A percentile compares a stretch with the other conserved stretches of the same genome.
These are phyloP conservation scores for Eutolmus rufibarbis DNA, from an alignment of 2,888 invertebrate species.

Conservation along the genomic window DNA sequence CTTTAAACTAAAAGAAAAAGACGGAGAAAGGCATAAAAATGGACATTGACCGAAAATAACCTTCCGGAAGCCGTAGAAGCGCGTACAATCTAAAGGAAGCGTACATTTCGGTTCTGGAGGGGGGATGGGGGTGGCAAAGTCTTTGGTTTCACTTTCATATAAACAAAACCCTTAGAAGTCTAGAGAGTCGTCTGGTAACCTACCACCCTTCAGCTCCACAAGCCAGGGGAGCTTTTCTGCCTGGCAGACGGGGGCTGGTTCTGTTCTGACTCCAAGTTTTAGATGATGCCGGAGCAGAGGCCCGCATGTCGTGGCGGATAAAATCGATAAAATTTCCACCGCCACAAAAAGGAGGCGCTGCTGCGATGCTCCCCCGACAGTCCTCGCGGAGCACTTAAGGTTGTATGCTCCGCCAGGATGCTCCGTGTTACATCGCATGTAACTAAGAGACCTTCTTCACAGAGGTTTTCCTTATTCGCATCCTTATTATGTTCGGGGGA, in stretches of 20 bases:
- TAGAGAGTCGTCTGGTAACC: constrained; percentile 20
- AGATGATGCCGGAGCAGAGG: background rate
- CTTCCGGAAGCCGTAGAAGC: constrained; percentile 25
- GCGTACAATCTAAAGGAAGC: background rate
- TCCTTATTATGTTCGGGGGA: background rate
- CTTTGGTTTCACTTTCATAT: constrained; percentile 39
- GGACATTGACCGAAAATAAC: constrained; percentile 39
- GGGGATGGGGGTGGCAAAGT: background rate
- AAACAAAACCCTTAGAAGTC: constrained; percentile 25
- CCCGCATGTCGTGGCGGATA: background rate
- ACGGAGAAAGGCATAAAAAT: constrained; percentile 1
- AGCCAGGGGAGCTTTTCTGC: background rate
- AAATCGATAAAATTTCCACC: constrained; percentile 26
- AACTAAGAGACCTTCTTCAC: background rate
- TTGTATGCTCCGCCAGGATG: constrained; percentile 1
- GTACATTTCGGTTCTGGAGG: background rate
- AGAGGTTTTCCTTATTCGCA: background rate
- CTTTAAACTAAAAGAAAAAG: background rate
- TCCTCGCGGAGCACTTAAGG: constrained; percentile 12
- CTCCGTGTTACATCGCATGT: constrained; percentile 19
- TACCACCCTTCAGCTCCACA: background rate
- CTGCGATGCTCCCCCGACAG: background rate
- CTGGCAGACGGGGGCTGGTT: background rate
- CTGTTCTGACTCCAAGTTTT: background rate
- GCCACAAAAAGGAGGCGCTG: background rate